Conservation (phyloP, 1,140 invertebrate species). For the Trissolcus basalis region DNA sequence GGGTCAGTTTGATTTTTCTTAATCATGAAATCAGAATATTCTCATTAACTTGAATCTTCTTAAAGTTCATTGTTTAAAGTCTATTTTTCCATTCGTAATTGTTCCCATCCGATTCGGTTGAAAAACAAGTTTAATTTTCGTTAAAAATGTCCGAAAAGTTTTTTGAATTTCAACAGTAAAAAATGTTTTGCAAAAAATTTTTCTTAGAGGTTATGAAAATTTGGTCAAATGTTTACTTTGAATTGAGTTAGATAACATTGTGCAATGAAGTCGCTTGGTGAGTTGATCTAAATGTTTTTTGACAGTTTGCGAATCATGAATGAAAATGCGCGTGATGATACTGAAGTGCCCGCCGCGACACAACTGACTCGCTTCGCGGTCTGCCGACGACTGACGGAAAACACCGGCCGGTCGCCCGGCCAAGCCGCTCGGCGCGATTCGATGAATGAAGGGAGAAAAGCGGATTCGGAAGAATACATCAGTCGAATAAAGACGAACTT, state of each 20-base stretch:
- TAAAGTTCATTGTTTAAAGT: not conserved
- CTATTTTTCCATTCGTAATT: no score
- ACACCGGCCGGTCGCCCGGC: conserved; percentile 61
- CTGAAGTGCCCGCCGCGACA: conserved; percentile 19
- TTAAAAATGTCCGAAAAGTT: no score
- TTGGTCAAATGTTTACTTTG: no score
- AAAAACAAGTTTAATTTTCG: no score
- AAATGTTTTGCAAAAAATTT: no score
- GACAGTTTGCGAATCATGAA: conserved; percentile 12
- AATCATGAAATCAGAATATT: not conserved
- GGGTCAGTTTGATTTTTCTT: conserved; percentile 3
- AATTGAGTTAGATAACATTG: no score
- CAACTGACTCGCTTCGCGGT: conserved; percentile 69
- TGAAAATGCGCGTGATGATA: conserved; percentile 23
- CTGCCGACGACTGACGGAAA: conserved; percentile 70
- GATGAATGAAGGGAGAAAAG: conserved; percentile 26
- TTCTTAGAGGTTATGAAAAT: no score
- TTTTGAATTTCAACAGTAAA: no score
- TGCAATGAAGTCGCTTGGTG: not conserved
- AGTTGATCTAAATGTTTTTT: conserved; percentile 3
- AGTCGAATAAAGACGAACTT: not conserved
- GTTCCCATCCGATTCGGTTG: no score
- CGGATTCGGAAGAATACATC: conserved; percentile 12
- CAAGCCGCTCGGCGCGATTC: conserved; percentile 12
- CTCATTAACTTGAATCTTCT: not conserved